These are phyloP conservation scores for Polydesmus complanatus DNA, from an alignment of 2,888 invertebrate species.

Conservation along the genomic window DNA sequence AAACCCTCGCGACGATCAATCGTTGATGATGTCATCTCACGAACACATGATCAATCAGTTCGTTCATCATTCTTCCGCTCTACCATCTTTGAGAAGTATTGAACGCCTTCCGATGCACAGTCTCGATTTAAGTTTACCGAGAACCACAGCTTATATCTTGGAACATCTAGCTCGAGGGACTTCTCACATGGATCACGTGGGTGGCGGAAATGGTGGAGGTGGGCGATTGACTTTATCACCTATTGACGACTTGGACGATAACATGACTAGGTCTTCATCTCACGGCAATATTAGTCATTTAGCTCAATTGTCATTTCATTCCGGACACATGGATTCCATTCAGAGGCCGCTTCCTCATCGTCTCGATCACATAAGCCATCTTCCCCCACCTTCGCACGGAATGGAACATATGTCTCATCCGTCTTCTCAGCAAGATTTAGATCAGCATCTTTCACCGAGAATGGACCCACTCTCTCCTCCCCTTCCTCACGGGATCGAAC, in stretches of 20 bases:
- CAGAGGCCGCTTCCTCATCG: constrained; percentile 9
- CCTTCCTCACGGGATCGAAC: background rate
- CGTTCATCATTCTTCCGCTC: constrained; percentile 1
- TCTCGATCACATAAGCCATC: constrained; percentile 1
- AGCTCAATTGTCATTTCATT: constrained; percentile 5
- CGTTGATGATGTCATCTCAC: background rate
- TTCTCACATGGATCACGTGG: constrained; percentile 2
- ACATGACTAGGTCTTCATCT: background rate
- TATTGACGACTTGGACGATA: background rate
- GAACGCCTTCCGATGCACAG: constrained; percentile 10
- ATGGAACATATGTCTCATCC: constrained; percentile 1
- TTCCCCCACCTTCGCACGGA: background rate
- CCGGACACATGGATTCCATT: background rate
- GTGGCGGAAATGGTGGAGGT: background rate
- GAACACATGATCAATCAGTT: constrained; percentile 8
- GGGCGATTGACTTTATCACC: background rate
- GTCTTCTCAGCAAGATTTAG: constrained; percentile 1
- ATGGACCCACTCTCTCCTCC: constrained; percentile 3
- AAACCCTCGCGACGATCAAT: background rate
- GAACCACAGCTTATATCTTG: constrained; percentile 4
- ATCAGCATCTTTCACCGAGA: background rate
- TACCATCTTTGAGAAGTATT: background rate
- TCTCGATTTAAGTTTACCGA: constrained; percentile 9
- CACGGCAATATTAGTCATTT: constrained; percentile 9
- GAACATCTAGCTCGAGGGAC: constrained; percentile 3